Percentiles rank a stretch among this genome's conserved stretches.
phyloP scores from a whole-genome alignment of 2,888 invertebrate genomes.

The Andrena trimmerana region DNA sequence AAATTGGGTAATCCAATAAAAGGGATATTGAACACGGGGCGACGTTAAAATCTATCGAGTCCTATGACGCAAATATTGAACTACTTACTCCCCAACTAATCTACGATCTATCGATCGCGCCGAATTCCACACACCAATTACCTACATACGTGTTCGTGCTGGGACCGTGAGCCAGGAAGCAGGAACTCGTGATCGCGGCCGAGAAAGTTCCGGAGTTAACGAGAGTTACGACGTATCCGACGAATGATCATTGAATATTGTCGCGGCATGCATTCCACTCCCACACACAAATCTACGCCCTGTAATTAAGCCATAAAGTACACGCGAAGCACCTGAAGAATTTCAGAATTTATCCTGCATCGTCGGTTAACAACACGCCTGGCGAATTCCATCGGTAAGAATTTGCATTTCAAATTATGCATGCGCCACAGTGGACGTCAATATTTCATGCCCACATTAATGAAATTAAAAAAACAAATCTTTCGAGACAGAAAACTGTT shows the following conservation, averaged over 20 bases:
- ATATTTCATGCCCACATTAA: slow-evolving; percentile 1
- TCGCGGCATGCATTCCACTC: slow-evolving; percentile 11
- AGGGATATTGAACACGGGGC: neutral
- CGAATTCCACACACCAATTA: slow-evolving; percentile 52
- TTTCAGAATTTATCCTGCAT: slow-evolving; percentile 42
- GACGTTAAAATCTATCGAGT: neutral
- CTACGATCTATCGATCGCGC: slow-evolving; percentile 40
- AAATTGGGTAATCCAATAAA: neutral
- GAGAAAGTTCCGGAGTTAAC: slow-evolving; percentile 35
- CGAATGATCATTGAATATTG: slow-evolving; percentile 27
- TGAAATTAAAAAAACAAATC: slow-evolving; percentile 2
- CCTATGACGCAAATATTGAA: slow-evolving; percentile 14
- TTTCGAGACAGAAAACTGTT: neutral
- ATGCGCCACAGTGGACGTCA: slow-evolving; percentile 9
- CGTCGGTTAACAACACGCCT: slow-evolving; percentile 13
- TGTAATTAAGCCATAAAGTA: slow-evolving; percentile 37
- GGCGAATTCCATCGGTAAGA: slow-evolving; percentile 7
- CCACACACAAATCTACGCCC: neutral
- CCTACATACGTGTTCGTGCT: slow-evolving; percentile 23
- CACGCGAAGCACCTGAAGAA: slow-evolving; percentile 37
- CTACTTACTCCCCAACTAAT: slow-evolving; percentile 21
- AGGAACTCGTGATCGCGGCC: slow-evolving; percentile 47
- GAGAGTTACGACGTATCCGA: slow-evolving; percentile 42
- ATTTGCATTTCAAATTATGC: slow-evolving; percentile 6
- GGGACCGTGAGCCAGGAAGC: slow-evolving; percentile 35